phyloP scores from a whole-genome alignment of 2,888 invertebrate species.

The Drosophila demipolita region DNA sequence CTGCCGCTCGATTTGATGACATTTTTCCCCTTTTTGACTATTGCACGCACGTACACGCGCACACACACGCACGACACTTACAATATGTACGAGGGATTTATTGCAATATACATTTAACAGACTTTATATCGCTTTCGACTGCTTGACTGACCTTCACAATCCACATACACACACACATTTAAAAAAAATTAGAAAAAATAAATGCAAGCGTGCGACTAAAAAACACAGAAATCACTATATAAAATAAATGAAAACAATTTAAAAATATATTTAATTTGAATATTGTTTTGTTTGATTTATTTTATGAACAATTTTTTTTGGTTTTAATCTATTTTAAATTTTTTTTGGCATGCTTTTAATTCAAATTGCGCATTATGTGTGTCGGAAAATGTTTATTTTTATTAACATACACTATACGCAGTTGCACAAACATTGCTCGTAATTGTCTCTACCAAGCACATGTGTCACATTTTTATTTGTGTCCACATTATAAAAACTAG shows the following conservation, averaged over 20 bases:
- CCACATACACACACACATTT: slow-evolving; percentile 13
- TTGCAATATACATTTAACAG: slow-evolving; percentile 43
- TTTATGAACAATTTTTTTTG: neutral
- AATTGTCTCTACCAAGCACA: slow-evolving; percentile 65
- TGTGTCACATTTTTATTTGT: slow-evolving; percentile 53
- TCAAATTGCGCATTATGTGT: slow-evolving; percentile 49
- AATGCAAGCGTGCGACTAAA: slow-evolving; percentile 36
- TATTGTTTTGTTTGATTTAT: neutral
- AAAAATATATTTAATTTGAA: slow-evolving; percentile 6
- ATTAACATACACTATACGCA: slow-evolving; percentile 46
- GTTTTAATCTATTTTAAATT: slow-evolving; percentile 26
- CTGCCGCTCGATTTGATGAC: slow-evolving; percentile 19
- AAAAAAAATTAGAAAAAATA: slow-evolving; percentile 8
- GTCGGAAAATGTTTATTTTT: slow-evolving; percentile 59
- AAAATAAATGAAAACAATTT: slow-evolving; percentile 9
- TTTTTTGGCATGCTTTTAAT: slow-evolving; percentile 43
- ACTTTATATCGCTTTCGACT: slow-evolving; percentile 22
- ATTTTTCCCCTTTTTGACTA: slow-evolving; percentile 30
- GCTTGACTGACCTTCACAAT: slow-evolving; percentile 48
- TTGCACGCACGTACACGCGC: slow-evolving; percentile 39
- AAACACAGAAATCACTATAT: slow-evolving; percentile 5
- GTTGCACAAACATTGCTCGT: slow-evolving; percentile 52
- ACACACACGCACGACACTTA: slow-evolving; percentile 9
- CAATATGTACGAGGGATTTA: slow-evolving; percentile 8
- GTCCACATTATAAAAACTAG: slow-evolving; percentile 41